phyloP scores from a whole-genome alignment of 2,888 invertebrate genomes.

The Ormyrus nitidulus region DNA sequence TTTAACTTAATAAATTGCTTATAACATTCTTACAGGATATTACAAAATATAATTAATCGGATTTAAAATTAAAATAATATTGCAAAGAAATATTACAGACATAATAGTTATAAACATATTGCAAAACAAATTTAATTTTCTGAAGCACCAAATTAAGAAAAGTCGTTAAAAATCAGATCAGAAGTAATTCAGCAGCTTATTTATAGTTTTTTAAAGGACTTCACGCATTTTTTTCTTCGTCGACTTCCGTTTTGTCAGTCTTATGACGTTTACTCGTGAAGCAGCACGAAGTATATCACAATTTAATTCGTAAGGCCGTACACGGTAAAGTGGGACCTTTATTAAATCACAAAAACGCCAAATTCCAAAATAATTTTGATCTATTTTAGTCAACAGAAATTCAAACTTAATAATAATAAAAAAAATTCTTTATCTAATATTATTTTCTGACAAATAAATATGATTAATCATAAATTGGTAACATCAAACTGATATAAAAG shows the following conservation, averaged over 20 bases:
- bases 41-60: conserved; percentile 10
- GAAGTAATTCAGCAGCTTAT: conserved; percentile 36
- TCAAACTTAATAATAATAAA: conserved; percentile 1
- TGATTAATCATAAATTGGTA: conserved; percentile 13
- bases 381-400: conserved; percentile 7
- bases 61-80: conserved; percentile 17
- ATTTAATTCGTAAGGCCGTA: conserved; percentile 51
- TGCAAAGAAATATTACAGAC: conserved; percentile 21
- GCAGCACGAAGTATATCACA: conserved; percentile 56
- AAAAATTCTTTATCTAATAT: conserved; percentile 3
- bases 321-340: conserved; percentile 36
- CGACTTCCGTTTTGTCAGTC: conserved; percentile 57
- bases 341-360: conserved; percentile 46
- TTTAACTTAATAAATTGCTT: background rate
- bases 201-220: conserved; percentile 44
- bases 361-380: conserved; percentile 15
- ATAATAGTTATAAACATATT: conserved; percentile 21
- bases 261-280: conserved; percentile 52
- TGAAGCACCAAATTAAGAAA: conserved; percentile 16
- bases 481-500: background rate
- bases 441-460: conserved; percentile 12
- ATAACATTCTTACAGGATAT: conserved; percentile 16
- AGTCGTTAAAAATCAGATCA: conserved; percentile 25
- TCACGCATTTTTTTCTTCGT: conserved; percentile 42
- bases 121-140: conserved; percentile 28